Conservation (phyloP, 2,888 invertebrate species). For the Tethea ocularis region DNA sequence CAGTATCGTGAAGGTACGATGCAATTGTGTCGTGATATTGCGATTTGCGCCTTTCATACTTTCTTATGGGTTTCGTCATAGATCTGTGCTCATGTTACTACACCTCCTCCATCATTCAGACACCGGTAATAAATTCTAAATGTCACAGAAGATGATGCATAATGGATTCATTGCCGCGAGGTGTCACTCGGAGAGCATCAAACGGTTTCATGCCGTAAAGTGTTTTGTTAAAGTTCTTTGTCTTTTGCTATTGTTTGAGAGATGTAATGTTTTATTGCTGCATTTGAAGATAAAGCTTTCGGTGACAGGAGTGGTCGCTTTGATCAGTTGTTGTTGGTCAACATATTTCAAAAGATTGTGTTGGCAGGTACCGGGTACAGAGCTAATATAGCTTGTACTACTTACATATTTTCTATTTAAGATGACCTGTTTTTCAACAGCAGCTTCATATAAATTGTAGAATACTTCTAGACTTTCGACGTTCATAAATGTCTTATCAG, state of each 20-base stretch:
- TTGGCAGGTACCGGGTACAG: not conserved
- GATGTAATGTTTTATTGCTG: constrained; percentile 17
- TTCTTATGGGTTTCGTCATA: constrained; percentile 48
- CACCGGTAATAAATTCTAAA: constrained; percentile 75
- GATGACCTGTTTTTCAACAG: too few relatives aligned
- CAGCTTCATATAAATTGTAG: too few relatives aligned
- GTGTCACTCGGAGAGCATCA: constrained; percentile 43
- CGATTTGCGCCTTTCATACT: constrained; percentile 41
- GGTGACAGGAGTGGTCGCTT: constrained; percentile 14
- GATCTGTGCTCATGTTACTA: constrained; percentile 42
- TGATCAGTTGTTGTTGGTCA: not conserved
- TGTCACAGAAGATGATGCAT: constrained; percentile 74
- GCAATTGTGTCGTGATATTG: constrained; percentile 30
- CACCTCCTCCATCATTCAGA: constrained; percentile 66
- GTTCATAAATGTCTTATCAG: too few relatives aligned
- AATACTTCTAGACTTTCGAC: too few relatives aligned
- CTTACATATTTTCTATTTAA: too few relatives aligned
- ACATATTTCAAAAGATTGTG: not conserved
- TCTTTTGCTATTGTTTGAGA: constrained; percentile 23
- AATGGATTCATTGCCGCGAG: constrained; percentile 65
- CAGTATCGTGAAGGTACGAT: constrained; percentile 17
- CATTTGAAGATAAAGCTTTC: constrained; percentile 10
- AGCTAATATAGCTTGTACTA: too few relatives aligned
- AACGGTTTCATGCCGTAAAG: constrained; percentile 28
- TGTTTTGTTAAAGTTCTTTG: constrained; percentile 28